Percentiles rank a stretch among this genome's conserved stretches.
phyloP scores from a whole-genome alignment of 2,888 invertebrate species.

The Drosophila mimica region DNA sequence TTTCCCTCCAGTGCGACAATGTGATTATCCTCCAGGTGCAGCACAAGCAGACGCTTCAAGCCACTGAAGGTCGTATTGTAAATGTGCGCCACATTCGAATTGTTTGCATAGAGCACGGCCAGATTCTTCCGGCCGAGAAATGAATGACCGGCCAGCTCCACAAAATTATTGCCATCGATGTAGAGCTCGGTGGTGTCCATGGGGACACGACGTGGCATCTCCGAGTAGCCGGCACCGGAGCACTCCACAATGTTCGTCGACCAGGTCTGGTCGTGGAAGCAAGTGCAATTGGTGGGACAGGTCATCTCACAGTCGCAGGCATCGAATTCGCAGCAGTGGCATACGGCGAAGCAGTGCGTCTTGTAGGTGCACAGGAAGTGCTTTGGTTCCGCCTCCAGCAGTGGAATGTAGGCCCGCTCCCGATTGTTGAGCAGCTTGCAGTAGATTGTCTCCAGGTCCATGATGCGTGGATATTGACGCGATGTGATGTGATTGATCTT shows the following conservation, averaged over 20 bases:
- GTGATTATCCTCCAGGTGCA: constrained; percentile 95
- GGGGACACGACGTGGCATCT: constrained; percentile 94
- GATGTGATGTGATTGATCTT: constrained; percentile 94
- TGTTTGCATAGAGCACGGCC: constrained; percentile 94
- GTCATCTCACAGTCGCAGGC: constrained; percentile 99
- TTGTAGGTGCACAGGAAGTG: constrained; percentile 97
- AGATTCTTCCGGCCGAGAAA: constrained; percentile 97
- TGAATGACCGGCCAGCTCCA: constrained; percentile 93
- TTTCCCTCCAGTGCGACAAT: constrained; percentile 92
- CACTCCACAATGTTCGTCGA: constrained; percentile 97
- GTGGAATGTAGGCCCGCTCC: constrained; percentile 92
- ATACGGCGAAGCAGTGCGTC: constrained; percentile 96
- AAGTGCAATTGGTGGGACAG: constrained; percentile 96
- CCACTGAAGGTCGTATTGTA: constrained; percentile 97
- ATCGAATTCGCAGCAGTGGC: constrained; percentile 98
- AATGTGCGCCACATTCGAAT: constrained; percentile 93
- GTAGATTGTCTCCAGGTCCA: constrained; percentile 95
- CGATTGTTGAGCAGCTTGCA: constrained; percentile 94
- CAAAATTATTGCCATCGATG: constrained; percentile 96
- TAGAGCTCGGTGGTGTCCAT: constrained; percentile 98
- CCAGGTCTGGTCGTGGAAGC: constrained; percentile 97
- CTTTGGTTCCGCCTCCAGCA: constrained; percentile 93
- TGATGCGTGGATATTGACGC: constrained; percentile 94
- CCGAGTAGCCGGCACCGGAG: constrained; percentile 91
- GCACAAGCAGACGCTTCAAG: constrained; percentile 90